These are phyloP conservation scores for Sinhomidia bicolor DNA, from an alignment of 2,888 invertebrate species.

Conservation along the genomic window DNA sequence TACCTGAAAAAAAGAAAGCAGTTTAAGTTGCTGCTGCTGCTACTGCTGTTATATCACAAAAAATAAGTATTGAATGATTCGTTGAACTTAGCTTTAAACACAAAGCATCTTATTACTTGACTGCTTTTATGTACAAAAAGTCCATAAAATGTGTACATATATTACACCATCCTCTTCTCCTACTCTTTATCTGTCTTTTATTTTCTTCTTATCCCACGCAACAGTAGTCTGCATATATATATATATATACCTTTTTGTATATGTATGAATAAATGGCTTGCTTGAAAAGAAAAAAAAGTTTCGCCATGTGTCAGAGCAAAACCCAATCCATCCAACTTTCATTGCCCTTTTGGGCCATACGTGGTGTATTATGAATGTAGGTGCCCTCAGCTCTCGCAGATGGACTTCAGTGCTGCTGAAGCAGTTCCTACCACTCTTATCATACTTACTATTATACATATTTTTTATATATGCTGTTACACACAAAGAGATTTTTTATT, in stretches of 20 bases:
- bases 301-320: conserved; percentile 34
- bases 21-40: neutral
- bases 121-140: conserved; percentile 26
- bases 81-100: conserved; percentile 14
- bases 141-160: too few species aligned
- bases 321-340: conserved; percentile 65
- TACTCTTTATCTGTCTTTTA: too few species aligned
- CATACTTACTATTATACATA: too few species aligned
- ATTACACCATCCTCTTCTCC: too few species aligned
- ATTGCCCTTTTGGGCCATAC: conserved; percentile 63
- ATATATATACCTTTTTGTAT: neutral
- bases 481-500: neutral
- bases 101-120: too few species aligned
- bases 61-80: conserved; percentile 28
- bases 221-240: too few species aligned
- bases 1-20: conserved; percentile 1
- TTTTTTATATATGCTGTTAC: neutral
- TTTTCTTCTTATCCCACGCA: too few species aligned
- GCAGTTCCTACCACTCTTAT: neutral
- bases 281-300: conserved; percentile 29
- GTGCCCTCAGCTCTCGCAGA: neutral
- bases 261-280: conserved; percentile 32
- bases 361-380: conserved; percentile 26
- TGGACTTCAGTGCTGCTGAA: neutral
- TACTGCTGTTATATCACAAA: neutral